These are phyloP conservation scores for Sula dactylatra DNA, from an alignment of 2,113 vertebrate species.

Conservation along the genomic window DNA sequence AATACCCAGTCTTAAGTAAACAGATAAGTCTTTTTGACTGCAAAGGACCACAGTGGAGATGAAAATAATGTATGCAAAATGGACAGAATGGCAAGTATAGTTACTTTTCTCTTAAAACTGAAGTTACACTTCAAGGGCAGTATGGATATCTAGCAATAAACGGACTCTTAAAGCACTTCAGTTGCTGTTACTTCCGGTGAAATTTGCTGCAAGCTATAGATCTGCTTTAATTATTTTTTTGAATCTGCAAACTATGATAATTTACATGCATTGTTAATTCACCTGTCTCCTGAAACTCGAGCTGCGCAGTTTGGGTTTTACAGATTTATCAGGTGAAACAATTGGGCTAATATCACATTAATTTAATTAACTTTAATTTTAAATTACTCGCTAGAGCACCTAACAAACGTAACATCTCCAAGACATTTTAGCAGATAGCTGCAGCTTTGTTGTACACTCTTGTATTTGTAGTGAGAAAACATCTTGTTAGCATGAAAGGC, in stretches of 20 bases:
- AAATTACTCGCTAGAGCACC: not conserved
- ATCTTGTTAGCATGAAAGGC: constrained; percentile 45
- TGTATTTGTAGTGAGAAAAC: not conserved
- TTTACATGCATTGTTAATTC: constrained; percentile 28
- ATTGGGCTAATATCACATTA: constrained; percentile 37
- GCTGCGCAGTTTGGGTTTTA: not conserved
- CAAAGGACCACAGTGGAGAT: not conserved
- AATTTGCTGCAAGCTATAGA: not conserved
- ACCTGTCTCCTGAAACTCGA: constrained; percentile 9
- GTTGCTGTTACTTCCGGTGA: not conserved
- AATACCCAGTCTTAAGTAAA: not conserved
- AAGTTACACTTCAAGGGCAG: not conserved
- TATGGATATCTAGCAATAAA: not conserved
- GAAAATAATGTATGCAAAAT: not conserved
- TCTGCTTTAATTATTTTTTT: constrained; percentile 6
- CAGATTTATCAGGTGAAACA: constrained; percentile 39
- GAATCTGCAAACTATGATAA: not conserved
- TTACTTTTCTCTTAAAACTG: not conserved
- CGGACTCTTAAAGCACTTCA: not conserved
- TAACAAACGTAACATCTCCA: not conserved
- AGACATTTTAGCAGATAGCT: constrained; percentile 20
- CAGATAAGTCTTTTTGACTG: not conserved
- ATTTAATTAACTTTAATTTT: constrained; percentile 57
- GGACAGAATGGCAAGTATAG: not conserved
- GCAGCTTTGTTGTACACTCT: not conserved